Evolutionary conservation across 2,113 vertebrate species (phyloP), one percentile per base, ranked within the genome.

Genomic region (Gulo gulo): DNA sequence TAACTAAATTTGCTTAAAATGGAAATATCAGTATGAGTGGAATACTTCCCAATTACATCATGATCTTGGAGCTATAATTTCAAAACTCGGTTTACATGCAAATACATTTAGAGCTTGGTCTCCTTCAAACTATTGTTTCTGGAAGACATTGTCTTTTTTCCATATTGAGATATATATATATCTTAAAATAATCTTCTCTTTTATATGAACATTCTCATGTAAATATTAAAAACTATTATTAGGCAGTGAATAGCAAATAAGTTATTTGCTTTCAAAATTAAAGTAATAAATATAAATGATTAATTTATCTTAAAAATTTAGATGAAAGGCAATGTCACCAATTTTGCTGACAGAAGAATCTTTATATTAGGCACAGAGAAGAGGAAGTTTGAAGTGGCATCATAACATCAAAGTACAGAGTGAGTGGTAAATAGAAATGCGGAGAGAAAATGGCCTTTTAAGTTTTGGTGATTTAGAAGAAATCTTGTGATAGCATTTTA

Each of bases 401-500:
- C 67, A 7, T n/a, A 92, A 52, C 26, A 57, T 76, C 61, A 34
- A 47, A 18, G 69, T 87, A 83, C 83, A 87, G 59, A 91, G 65
- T 52, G 94, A 79, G 67, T 86, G 47, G 18, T 61, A 94, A 80
- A 31, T 61, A 59, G 61, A 84, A 95, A 69, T 52, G 16, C 21
- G 36, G 36, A 76, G 69, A 96, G 69, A 97, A 95, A 96, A 95
- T 57, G 87, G 50, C 16, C 63, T 81, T 24, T 39, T 36, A 73
- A 13, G 39, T 83, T 89, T 88, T 91, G 42, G 81, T 94, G 24
- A 95, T 73, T 95, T 83, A 90, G 84, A 92, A 69, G 47, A n/a
- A 93, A 95, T 61, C 74, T 80, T 93, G 39, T 93, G 85, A 95
- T 80, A 88, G 8, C 55, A 57, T 88, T 97, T 95, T 92, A 74